These are phyloP conservation scores for Lepidostoma basale DNA, from an alignment of 1,140 invertebrate species.

Conservation along the genomic window DNA sequence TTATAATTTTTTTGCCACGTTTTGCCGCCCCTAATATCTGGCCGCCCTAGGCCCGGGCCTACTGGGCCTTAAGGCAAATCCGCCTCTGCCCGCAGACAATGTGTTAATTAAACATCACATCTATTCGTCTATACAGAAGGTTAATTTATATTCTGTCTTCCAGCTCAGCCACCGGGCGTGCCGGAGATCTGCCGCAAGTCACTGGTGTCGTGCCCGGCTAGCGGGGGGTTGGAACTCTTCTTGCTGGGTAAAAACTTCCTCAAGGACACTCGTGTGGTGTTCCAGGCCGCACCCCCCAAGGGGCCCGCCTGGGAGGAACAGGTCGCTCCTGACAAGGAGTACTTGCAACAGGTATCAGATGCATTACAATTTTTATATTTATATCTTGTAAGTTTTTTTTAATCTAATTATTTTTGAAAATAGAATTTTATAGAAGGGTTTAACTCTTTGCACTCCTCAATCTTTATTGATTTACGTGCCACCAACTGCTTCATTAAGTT, in stretches of 20 bases:
- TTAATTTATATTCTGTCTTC: too few species aligned
- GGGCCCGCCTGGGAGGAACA: constrained; percentile 73
- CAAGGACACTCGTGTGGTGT: constrained; percentile 90
- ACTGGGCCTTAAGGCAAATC: too few species aligned
- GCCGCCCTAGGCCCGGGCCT: too few species aligned
- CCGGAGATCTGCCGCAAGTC: constrained; percentile 97
- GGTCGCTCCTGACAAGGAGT: constrained; percentile 82
- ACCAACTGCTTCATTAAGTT: too few species aligned
- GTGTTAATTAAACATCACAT: neutral
- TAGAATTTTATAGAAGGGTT: too few species aligned
- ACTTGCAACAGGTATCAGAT: constrained; percentile 72
- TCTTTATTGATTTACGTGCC: too few species aligned
- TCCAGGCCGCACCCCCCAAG: constrained; percentile 67
- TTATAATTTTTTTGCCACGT: too few species aligned
- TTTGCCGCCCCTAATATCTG: too few species aligned
- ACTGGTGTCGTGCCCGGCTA: constrained; percentile 75
- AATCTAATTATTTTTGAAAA: neutral
- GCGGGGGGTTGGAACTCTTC: constrained; percentile 89
- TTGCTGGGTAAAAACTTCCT: constrained; percentile 96
- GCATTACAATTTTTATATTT: neutral
- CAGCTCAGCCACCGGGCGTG: constrained; percentile 93
- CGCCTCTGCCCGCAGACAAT: too few species aligned
- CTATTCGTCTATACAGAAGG: constrained; percentile 41
- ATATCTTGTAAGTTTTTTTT: neutral
- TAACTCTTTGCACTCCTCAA: too few species aligned